Conservation (phyloP, 2,113 vertebrate genomes). For the Centropus unirufus region DNA sequence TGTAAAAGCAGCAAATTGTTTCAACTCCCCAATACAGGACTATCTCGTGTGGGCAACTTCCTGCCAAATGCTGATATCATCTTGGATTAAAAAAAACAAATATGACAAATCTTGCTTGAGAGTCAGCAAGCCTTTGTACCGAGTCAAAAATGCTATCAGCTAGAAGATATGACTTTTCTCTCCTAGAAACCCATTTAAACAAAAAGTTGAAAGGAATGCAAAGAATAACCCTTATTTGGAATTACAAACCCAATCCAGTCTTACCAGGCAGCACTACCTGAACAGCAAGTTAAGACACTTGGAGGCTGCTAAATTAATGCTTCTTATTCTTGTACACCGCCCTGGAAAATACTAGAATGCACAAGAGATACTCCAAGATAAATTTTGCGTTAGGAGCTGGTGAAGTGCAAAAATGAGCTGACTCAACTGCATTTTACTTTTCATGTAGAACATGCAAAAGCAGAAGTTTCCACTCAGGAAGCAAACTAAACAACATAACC, state of each 20-base stretch:
- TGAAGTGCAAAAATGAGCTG: background rate
- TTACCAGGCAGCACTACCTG: background rate
- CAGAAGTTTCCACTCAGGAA: constrained; percentile 59
- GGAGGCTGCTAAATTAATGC: background rate
- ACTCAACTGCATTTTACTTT: constrained; percentile 52
- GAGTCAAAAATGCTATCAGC: constrained; percentile 46
- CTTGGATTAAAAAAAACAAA: constrained; percentile 73
- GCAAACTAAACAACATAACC: background rate
- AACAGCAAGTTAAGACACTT: background rate
- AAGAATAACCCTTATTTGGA: constrained; percentile 20
- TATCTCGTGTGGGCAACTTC: background rate
- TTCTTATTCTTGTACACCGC: background rate
- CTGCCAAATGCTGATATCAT: constrained; percentile 65
- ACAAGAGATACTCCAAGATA: background rate
- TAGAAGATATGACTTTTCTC: background rate
- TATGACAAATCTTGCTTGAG: constrained; percentile 50
- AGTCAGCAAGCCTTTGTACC: constrained; percentile 47
- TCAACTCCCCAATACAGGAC: constrained; percentile 5
- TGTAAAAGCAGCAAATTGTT: constrained; percentile 61
- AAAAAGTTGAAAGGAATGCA: background rate
- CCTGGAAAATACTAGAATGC: background rate
- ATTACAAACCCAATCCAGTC: constrained; percentile 8
- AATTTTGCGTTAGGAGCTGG: background rate
- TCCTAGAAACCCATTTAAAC: background rate
- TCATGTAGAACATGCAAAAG: constrained; percentile 7